Evolutionary conservation across 2,113 vertebrate species (phyloP), one percentile per base, ranked within the genome.

Genomic region (Salvelinus sp.): DNA sequence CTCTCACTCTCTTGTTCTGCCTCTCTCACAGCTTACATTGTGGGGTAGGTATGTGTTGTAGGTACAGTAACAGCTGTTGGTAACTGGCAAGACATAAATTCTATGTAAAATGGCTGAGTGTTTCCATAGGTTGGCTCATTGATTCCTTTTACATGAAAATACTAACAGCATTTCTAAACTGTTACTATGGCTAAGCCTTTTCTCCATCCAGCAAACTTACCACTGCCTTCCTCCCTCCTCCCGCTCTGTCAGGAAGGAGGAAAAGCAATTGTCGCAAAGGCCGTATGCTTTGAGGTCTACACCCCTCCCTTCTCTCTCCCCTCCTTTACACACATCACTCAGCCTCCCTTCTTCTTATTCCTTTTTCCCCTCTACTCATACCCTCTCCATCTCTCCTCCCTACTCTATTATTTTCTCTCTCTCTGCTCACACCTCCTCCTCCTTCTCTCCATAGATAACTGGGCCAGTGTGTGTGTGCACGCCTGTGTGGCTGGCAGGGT

Each of bases 401-500:
- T 50, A 73, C 77, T 69, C 81, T 80, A 54, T 16, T 71, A 82
- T 80, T 74, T 57, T 81, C 60, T 7, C 18, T 22, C 20, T 62
- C 58, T 76, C 77, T 73, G 44, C 28, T 33, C 69, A 70, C 54
- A 33, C 71, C 74, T 72, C 54, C 47, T 79, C 48, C 75, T 33
- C 38, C 38, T 38, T 27, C 20, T 38, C 38, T 48, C 71, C 75
- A 62, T 64, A 65, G 76, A 79, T 84, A 90, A 87, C 72, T 86
- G 77, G 87, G 83, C 47, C 85, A 83, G 70, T 63, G 79, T 69
- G 82, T 76, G 84, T 91, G 91, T 90, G 85, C 86, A 85, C 74
- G n/a, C 47, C 63, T 28, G 91, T 90, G 76, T 86, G 81, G 88
- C 3, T 88, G 94, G 92, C 91, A 79, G 20, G 28, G 75, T 57